Conservation (phyloP, 2,888 invertebrate species). For the Ecliptopera silaceata region DNA sequence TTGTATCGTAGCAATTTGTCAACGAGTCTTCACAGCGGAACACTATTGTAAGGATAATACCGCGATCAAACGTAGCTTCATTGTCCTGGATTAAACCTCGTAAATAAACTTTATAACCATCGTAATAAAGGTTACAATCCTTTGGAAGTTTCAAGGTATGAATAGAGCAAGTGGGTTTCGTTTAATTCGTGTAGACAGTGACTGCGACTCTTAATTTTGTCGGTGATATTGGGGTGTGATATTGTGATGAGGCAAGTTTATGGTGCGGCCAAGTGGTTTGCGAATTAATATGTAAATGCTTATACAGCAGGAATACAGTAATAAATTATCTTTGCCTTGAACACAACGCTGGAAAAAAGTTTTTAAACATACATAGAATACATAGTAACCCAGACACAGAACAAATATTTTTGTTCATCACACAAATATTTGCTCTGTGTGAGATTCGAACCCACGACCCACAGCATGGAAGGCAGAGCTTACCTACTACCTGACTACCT, state of each 20-base stretch:
- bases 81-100: conserved; percentile 34
- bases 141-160: conserved; percentile 39
- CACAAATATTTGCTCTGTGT: no score
- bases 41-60: conserved; percentile 81
- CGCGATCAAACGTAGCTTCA: conserved; percentile 77
- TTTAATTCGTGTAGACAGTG: conserved; percentile 80
- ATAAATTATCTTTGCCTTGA: no score
- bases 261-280: conserved; percentile 37
- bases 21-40: conserved; percentile 76
- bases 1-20: conserved; percentile 56
- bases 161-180: conserved; percentile 76
- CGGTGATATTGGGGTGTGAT: conserved; percentile 50
- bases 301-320: not conserved
- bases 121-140: conserved; percentile 41
- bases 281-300: conserved; percentile 15
- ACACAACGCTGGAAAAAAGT: no score
- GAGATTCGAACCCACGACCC: no score
- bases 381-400: no score
- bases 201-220: conserved; percentile 76
- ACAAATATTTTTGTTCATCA: no score
- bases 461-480: no score
- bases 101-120: conserved; percentile 40
- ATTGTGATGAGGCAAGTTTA: conserved; percentile 34
- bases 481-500: no score
- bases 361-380: no score